Base-by-base conservation (phyloP, 2,797 vertebrate genomes). In the Gephyroberyx darwinii region DNA sequence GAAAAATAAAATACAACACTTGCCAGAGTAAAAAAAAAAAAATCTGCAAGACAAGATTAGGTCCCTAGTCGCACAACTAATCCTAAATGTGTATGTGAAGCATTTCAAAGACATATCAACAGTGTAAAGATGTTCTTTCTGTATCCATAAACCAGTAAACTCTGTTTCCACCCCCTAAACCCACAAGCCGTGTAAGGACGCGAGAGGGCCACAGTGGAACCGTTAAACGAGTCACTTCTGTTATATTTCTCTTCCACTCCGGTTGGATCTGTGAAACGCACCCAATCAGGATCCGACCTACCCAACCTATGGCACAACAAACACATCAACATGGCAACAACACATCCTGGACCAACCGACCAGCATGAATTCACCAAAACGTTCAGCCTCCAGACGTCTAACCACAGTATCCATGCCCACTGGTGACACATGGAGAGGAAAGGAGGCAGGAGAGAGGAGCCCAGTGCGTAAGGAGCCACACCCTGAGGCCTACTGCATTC, bases 401-500 rank as follows among this genome's bases (percentile, higher is more conserved):
- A 76, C 71, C 58, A 20, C 70, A 80, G 20, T 13, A 35, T 71
- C 35, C 5, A 0, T 67, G 67, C 55, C 75, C 41, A 75, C 58
- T 59, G 69, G 45, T 63, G 61, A 84, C 77, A 77, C 76, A 61
- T n/a, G 71, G 47, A 77, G 66, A 60, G 65, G 63, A 64, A 73
- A 75, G 75, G 70, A 85, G 78, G 65, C 80, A 74, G 76, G 55
- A 61, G 67, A 65, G 56, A 67, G 31, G 26, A 53, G 47, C 26
- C 14, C 14, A 56, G 50, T 41, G 19, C 37, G 37, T 51, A 69
- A 17, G 13, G 69, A 68, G 80, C 89, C 91, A 59, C 90, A 78
- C 91, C 89, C 87, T 82, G 81, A 80, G 87, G 90, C 89, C 89
- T 84, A 74, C 68, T 82, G 65, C 85, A 86, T 82, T 86, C 87